Evolutionary conservation across 1,140 invertebrate genomes (phyloP), one percentile per base, ranked within the genome.

Genomic region (Calliopsis andreniformis): DNA sequence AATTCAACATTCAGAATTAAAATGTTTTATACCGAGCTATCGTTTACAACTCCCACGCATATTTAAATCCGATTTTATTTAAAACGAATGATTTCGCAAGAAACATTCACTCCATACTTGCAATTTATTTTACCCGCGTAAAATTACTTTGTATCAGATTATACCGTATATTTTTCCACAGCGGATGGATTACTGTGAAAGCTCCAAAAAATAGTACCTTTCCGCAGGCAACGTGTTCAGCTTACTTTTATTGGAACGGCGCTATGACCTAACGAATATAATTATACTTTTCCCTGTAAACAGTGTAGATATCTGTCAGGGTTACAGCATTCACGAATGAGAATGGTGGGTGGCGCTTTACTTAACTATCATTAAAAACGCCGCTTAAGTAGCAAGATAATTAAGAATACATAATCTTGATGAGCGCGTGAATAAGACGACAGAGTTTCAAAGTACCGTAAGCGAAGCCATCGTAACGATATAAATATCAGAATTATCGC

Each of bases 401-500:
- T 2, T 32, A 14, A 32, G 39, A 53, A 66, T 42, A 28, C n/a
- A 16, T 47, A 56, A 76, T 69, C 32, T 32, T 16, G 32, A n/a
- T 25, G 32, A n/a, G 20, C 35, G 20, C 39, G 12, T 20, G 16
- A 66, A 69, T 64, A 69, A 45, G 42, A 39, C 47, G 20, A 39
- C 47, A 49, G 18, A 18, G 16, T 32, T 58, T 39, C 25, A 4
- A 39, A 51, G 64, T 55, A 56, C 67, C 25, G 51, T 39, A 45
- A 72, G 32, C 45, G 49, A 73, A 78, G 47, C 49, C 68, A 35
- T 68, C 32, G 43, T 68, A 69, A 61, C 53, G 77, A 64, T 78
- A 81, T 72, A 69, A 83, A 81, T 83, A 83, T 80, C 68, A 58
- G 68, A 61, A 83, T 83, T 78, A 83, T 83, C 80, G 80, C 58